Base-by-base conservation (phyloP, 2,888 invertebrate species). In the Dendrolimus houi region DNA sequence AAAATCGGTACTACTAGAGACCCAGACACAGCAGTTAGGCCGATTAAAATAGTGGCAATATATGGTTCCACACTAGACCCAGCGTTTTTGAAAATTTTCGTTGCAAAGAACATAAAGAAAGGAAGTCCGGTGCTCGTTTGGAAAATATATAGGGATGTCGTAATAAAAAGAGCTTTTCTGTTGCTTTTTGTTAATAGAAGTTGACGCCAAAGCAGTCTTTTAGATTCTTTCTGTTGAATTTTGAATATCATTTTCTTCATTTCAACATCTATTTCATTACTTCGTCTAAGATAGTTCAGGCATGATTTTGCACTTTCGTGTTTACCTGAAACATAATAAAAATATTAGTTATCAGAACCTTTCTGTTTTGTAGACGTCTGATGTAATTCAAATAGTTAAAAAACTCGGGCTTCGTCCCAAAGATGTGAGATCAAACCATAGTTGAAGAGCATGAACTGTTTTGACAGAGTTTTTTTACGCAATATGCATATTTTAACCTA, bases 61-160 rank as follows among this genome's bases (percentile, higher is more conserved):
- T 75, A 66, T 0, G 79, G 74, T 10, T 67, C 56, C 0, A 79
- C 63, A 0, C 74, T 64, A 0, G 79, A 77, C 0, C 69, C 77
- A 12, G 78, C 75, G 13, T 67, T 55, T 8, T 70, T 58, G 52
- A 81, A 81, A 42, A 81, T 79, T 0, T 71, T 72, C 0, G 75
- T 79, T 0, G 75, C 69, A 57, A 74, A 80, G 55, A 75, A 75
- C 8, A 75, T 54, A 0, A 79, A 69, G 0, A 71, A 69, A 3
- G 71, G 66, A 0, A 76, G 68, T 40, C 79, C 80, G 57, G 78
- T 75, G 0, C 64, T 60, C 41, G 77, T 73, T 53, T 77, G 77
- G 7, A 78, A 69, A 0, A 71, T 59, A 1, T 66, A 64, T 7
- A 79, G 56, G 12, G 65, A 62, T 40, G 77, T 63, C 0, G 75